Base-by-base conservation (phyloP, 2,888 invertebrate genomes). In the Sminthurinus aureus region DNA sequence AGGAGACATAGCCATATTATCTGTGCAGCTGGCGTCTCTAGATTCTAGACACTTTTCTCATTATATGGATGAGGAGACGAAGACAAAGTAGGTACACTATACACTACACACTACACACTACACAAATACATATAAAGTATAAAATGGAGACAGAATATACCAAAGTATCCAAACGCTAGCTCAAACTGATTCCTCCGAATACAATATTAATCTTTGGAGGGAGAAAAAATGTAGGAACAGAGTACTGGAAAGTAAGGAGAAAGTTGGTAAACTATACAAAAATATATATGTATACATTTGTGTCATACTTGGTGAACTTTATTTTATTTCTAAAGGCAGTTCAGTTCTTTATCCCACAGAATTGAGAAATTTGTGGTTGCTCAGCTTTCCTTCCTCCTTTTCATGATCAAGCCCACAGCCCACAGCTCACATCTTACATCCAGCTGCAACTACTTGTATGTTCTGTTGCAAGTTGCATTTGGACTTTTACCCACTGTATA, bases 301-400 rank as follows among this genome's bases (percentile, higher is more conserved):
- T 83, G 83, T 83, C 83, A 79, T 83, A 83, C 75, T 83, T 79
- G 79, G 83, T 22, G 79, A 83, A 83, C 74, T 83, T 83, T 83
- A 83, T 83, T 83, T 78, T 51, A 76, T 77, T 73, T 83, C 75
- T 67, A 26, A 71, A 76, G 67, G 58, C 79, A 79, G n/a, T 79
- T 79, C 79, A 79, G n/a, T 79, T 79, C 67, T 79, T 67, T 79
- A 79, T 79, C 79, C 67, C 79, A 67, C 67, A 79, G 50, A 75
- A 79, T 67, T 79, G 79, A 67, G 66, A 67, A 79, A 79, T 79
- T 66, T 52, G 58, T 67, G 51, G 51, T 75, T 75, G 20, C 51
- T n/a, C 50, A 18, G 24, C 13, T 71, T 67, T 67, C 1, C 20
- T 8, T 11, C 1, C 0, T 20, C n/a, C 13, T 71, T 67, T 67